Evolutionary conservation across 2,113 vertebrate species (phyloP), one percentile per base, ranked within the genome.

Genomic region (Meleagris gallopavo): DNA sequence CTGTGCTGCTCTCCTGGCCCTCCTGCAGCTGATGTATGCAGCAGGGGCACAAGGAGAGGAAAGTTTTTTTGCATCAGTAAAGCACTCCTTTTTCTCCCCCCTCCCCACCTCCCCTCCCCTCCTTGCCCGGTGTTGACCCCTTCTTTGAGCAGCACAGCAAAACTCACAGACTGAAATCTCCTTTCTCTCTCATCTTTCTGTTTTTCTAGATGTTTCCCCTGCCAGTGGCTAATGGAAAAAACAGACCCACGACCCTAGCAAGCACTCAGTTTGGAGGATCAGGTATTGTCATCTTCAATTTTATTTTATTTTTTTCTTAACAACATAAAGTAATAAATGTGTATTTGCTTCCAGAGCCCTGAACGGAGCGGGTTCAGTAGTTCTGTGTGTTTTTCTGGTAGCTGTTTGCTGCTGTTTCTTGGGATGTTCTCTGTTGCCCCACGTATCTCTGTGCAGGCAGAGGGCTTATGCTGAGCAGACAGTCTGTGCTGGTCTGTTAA

Each of bases 221-320:
- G 95, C 99, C 99, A 72, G 99, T 99, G 95, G 98, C 99, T 96
- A 99, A 99, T 64, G 99, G 99, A 89, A 99, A 99, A 97, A 99
- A 98, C 98, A 98, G 99, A 95, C 99, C 99, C 46, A 98, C 99
- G 86, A 98, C 99, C 52, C 98, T 99, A 75, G 98, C 98, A 0
- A 99, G 99, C 96, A 98, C 98, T 91, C 99, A 99, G 97, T 99
- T 99, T 72, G 97, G 98, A 96, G 98, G 98, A 96, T 98, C 99
- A 98, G 99, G 99, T 99, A 98, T 96, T 81, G 77, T 94, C 77
- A 82, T 88, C 62, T 84, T 38, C 2, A 2, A 20, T 29, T 54
- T 38, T 80, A 25, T 29, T 48, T 32, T 27, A 9, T 25, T 52
- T 52, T 60, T 19, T 32, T 38, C 50, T 57, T 69, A 40, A 61